Evolutionary conservation across 2,113 vertebrate species (phyloP), one percentile per base, ranked within the genome.

Genomic region (Lophotis ruficrista): DNA sequence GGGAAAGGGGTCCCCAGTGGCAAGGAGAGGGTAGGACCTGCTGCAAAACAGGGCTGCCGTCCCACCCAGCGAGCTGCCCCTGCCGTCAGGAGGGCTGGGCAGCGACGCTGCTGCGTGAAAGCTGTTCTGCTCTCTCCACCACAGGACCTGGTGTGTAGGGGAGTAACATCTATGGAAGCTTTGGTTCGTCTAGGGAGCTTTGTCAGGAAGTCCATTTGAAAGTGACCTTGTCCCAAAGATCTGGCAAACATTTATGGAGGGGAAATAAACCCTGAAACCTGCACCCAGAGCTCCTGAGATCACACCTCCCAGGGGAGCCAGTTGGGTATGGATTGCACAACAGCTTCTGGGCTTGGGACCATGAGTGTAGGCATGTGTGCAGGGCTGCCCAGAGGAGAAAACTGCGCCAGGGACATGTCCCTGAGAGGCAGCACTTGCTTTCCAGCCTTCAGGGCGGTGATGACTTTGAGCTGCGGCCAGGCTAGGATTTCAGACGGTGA

Each of bases 361-460:
- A 27, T 12, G 1, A 78, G 53, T 31, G 61, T 48, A 91, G 50
- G 66, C 77, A 56, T n/a, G 43, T 84, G 69, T 66, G 43, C 5
- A 1, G 58, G 76, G 70, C 77, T 68, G 65, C 57, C 81, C 77
- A 70, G 35, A 60, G 48, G 80, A 93, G 83, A 82, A 65, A 82
- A 75, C 60, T 87, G 86, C 4, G 13, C 86, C 69, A 86, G 90
- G 76, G 88, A 90, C 60, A 11, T 21, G 73, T 90, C 58, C 90
- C 90, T 83, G 58, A 73, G 84, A 91, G 0, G 0, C 68, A 70
- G 60, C 64, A 77, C 85, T 94, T 95, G 56, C 92, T 95, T 90
- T 87, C 60, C 90, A 96, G n/a, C 86, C 92, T 92, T 93, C 80
- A 30, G 69, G 50, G 77, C 35, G 80, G 45, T 92, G 89, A 93